A percentile compares a stretch with the other conserved stretches of the same genome.
These are phyloP conservation scores for Brienomyrus longianalis DNA, from an alignment of 2,113 vertebrate species.

Conservation along the genomic window DNA sequence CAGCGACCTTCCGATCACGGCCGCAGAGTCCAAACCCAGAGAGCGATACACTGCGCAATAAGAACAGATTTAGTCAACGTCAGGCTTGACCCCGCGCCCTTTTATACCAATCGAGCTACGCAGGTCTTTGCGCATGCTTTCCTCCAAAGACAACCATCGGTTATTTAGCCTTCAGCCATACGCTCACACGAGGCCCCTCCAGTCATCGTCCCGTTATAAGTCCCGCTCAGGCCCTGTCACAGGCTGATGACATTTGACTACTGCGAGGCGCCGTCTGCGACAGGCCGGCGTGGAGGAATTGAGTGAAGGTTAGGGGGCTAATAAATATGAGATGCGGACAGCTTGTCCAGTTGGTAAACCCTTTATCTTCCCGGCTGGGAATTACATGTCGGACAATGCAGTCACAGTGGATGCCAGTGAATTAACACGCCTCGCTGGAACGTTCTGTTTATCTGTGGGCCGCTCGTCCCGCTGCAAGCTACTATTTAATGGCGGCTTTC, in stretches of 20 bases:
- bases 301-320: constrained; percentile 26
- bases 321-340: constrained; percentile 23
- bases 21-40: neutral
- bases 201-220: neutral
- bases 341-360: constrained; percentile 20
- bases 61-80: neutral
- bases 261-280: neutral
- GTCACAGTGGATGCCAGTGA: constrained; percentile 21
- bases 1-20: neutral
- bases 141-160: neutral
- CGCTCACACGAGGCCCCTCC: neutral
- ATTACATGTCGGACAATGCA: constrained; percentile 9
- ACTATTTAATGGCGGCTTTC: constrained; percentile 18
- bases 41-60: neutral
- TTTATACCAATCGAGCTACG: neutral
- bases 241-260: constrained; percentile 21
- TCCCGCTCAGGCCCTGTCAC: neutral
- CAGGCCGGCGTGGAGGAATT: constrained; percentile 5
- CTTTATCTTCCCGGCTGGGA: constrained; percentile 23
- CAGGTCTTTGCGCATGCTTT: neutral
- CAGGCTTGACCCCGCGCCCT: neutral
- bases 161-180: neutral
- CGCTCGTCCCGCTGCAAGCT: neutral
- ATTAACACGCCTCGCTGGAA: neutral
- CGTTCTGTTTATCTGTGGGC: constrained; percentile 9